A percentile compares a stretch with the other conserved stretches of the same genome.
phyloP scores from a whole-genome alignment of 2,888 invertebrate genomes.

The Drosophila mercatorum region DNA sequence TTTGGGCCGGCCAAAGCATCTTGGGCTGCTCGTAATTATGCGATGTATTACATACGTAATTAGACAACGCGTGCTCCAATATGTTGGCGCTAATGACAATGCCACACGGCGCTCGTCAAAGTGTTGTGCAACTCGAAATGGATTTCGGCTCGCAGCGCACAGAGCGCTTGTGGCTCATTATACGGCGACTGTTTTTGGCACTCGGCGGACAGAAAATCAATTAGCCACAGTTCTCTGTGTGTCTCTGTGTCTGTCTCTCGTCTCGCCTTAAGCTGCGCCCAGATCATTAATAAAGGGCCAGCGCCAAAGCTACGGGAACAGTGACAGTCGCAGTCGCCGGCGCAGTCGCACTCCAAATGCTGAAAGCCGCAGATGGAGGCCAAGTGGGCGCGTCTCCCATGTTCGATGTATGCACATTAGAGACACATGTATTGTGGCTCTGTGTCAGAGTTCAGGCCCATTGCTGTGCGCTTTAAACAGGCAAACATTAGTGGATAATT shows the following conservation, averaged over 20 bases:
- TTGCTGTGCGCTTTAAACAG: conserved; percentile 54
- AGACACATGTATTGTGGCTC: conserved; percentile 9
- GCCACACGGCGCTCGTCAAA: conserved; percentile 23
- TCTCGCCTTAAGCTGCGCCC: conserved; percentile 53
- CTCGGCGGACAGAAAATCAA: conserved; percentile 63
- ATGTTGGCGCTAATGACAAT: conserved; percentile 54
- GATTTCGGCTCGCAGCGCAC: not conserved
- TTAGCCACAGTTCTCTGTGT: conserved; percentile 57
- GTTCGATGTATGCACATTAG: conserved; percentile 20
- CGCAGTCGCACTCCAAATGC: not conserved
- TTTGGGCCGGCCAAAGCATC: conserved; percentile 30
- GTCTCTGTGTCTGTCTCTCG: conserved; percentile 9
- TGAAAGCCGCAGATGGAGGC: conserved; percentile 25
- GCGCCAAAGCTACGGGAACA: conserved; percentile 37
- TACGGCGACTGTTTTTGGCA: conserved; percentile 35
- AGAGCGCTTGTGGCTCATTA: conserved; percentile 5
- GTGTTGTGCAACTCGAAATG: conserved; percentile 59
- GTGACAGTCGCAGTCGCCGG: conserved; percentile 23
- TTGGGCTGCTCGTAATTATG: conserved; percentile 42
- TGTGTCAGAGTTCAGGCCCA: conserved; percentile 68
- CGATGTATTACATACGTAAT: conserved; percentile 47
- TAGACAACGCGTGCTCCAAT: conserved; percentile 48
- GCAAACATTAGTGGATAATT: conserved; percentile 77
- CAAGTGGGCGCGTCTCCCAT: conserved; percentile 40
- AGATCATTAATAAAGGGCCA: conserved; percentile 60